Evolutionary conservation across 2,113 vertebrate species (phyloP).

Genomic region (Oncorhynchus mykiss): DNA sequence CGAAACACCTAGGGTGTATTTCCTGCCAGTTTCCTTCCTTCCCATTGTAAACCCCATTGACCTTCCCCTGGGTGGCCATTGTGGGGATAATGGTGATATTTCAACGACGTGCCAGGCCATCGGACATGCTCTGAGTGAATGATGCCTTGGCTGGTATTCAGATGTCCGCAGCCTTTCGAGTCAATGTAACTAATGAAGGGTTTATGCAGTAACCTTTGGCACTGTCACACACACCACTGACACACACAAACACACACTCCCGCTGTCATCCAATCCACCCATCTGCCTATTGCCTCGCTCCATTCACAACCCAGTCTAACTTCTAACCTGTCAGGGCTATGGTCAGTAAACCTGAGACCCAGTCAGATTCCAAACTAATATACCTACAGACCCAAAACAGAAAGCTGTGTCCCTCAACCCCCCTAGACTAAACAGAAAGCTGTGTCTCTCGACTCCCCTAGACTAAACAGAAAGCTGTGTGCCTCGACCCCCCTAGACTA

Average conservation of each 20-base stretch:
- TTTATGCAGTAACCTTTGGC: conserved; percentile 64
- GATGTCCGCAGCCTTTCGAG: conserved; percentile 39
- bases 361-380: no score
- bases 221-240: conserved; percentile 5
- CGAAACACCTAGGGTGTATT: conserved; percentile 50
- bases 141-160: conserved; percentile 41
- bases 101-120: conserved; percentile 29
- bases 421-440: no score
- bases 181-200: conserved; percentile 57
- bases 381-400: no score
- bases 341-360: no score
- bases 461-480: no score
- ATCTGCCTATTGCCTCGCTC: neutral
- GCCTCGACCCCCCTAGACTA: no score
- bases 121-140: conserved; percentile 45
- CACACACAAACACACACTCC: conserved; percentile 29
- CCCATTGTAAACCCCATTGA: conserved; percentile 36
- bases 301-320: no score
- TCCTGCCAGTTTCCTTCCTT: conserved; percentile 39
- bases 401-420: no score
- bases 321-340: no score
- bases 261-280: conserved; percentile 19
- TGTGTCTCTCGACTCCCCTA: no score
- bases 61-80: conserved; percentile 54
- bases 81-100: conserved; percentile 43